These are phyloP conservation scores for Hyles euphorbiae DNA, from an alignment of 1,140 invertebrate species.

Conservation along the genomic window DNA sequence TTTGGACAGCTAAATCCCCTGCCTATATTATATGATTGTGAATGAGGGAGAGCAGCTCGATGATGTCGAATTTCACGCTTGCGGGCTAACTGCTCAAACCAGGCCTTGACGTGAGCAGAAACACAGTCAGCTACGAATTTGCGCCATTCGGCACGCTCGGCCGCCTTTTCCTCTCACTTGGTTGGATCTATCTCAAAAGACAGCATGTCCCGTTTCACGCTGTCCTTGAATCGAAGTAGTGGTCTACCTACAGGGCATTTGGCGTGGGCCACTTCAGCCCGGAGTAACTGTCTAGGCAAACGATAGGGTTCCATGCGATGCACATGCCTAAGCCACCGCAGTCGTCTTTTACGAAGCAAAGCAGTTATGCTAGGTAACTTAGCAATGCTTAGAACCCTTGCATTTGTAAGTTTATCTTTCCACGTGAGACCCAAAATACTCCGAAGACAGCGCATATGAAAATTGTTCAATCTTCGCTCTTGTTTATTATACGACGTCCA, in stretches of 20 bases:
- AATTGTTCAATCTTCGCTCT: too few relatives aligned
- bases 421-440: neutral
- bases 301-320: conserved; percentile 8
- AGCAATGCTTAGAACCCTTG: neutral
- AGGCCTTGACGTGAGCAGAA: too few relatives aligned
- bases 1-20: too few relatives aligned
- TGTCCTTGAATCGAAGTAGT: conserved; percentile 10
- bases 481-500: too few relatives aligned
- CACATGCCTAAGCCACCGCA: conserved; percentile 20
- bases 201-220: conserved; percentile 9
- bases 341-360: conserved; percentile 13
- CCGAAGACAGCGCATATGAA: neutral
- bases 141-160: too few relatives aligned
- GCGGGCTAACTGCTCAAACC: too few relatives aligned
- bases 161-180: too few relatives aligned
- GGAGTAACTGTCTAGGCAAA: conserved; percentile 3
- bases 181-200: too few relatives aligned
- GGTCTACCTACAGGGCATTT: conserved; percentile 9
- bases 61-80: too few relatives aligned
- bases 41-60: too few relatives aligned
- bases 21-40: too few relatives aligned
- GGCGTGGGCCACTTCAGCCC: conserved; percentile 6
- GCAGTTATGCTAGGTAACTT: conserved; percentile 9
- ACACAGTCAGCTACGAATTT: too few relatives aligned
- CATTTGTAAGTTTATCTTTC: conserved; percentile 7